These are phyloP conservation scores for Camponotus pennsylvanicus DNA, from an alignment of 1,140 invertebrate species.

Conservation along the genomic window DNA sequence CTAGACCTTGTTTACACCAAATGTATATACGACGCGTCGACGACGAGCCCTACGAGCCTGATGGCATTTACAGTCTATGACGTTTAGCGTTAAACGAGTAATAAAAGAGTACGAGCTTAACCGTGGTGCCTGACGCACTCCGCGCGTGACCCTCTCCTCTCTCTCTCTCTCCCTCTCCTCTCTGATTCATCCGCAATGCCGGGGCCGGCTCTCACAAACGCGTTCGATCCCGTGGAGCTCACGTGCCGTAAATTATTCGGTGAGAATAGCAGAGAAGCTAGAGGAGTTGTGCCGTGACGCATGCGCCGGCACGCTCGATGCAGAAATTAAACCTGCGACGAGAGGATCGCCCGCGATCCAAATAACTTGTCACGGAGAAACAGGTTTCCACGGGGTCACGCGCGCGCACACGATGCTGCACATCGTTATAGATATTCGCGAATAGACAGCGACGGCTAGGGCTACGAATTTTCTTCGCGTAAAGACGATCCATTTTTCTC, in stretches of 20 bases:
- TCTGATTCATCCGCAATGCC: constrained; percentile 69
- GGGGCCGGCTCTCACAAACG: constrained; percentile 66
- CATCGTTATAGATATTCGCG: constrained; percentile 6
- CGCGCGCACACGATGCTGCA: background rate
- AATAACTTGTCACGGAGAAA: constrained; percentile 71
- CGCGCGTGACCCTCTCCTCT: constrained; percentile 26
- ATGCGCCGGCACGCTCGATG: constrained; percentile 65
- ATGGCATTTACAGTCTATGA: background rate
- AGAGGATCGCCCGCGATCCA: constrained; percentile 70
- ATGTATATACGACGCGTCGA: no score
- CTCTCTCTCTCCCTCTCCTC: constrained; percentile 14
- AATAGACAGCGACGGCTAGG: background rate
- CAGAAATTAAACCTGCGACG: constrained; percentile 70
- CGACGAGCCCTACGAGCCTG: background rate
- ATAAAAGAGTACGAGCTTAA: constrained; percentile 33
- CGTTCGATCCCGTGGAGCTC: constrained; percentile 73
- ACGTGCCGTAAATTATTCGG: constrained; percentile 75
- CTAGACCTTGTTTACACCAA: background rate
- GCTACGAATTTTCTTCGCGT: background rate
- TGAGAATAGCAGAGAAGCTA: constrained; percentile 74
- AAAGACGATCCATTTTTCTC: background rate
- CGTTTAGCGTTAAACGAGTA: constrained; percentile 30
- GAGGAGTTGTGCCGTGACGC: constrained; percentile 70
- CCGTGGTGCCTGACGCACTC: constrained; percentile 5
- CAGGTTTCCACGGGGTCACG: constrained; percentile 68